These are phyloP conservation scores for Platysteira castanea DNA, from an alignment of 2,113 vertebrate genomes.

Conservation along the genomic window DNA sequence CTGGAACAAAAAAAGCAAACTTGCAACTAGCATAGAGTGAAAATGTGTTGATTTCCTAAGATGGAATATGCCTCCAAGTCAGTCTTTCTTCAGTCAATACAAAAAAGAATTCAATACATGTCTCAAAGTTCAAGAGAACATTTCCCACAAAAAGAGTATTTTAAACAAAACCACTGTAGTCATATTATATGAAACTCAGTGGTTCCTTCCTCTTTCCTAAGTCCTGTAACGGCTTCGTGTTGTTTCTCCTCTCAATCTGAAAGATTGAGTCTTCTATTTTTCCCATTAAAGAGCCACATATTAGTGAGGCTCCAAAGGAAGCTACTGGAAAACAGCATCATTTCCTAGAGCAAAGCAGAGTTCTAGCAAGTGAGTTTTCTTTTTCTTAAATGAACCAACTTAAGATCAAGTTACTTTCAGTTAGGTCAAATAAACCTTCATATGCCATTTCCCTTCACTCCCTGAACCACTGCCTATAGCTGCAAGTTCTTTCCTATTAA, in stretches of 20 bases:
- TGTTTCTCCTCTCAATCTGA: background rate
- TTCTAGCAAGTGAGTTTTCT: background rate
- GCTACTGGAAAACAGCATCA: background rate
- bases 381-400: background rate
- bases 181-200: rapidly evolving
- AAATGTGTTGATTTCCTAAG: background rate
- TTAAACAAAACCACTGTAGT: background rate
- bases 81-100: background rate
- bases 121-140: background rate
- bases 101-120: background rate
- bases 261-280: background rate
- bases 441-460: background rate
- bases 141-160: background rate
- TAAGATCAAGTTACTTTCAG: background rate
- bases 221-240: background rate
- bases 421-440: background rate
- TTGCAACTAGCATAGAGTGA: background rate
- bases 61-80: background rate
- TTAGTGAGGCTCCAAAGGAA: background rate
- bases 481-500: background rate
- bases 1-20: background rate
- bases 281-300: background rate
- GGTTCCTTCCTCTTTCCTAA: background rate
- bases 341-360: background rate
- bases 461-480: background rate